Evolutionary conservation across 2,888 invertebrate species (phyloP).

Genomic region (Catocala sponsa): DNA sequence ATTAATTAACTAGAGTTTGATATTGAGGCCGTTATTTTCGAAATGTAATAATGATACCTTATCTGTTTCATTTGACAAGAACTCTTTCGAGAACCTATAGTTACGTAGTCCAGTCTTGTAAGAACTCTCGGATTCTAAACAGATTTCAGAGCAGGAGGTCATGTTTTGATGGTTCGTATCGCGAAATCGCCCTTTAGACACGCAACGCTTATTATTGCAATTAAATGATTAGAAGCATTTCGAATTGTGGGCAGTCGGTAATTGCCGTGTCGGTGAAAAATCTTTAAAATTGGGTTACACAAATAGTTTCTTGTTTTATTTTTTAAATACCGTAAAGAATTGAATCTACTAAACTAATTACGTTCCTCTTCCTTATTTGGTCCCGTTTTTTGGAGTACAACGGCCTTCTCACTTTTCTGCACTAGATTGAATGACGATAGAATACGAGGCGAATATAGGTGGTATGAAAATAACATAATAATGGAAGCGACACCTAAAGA

Average conservation of each 20-base stretch:
- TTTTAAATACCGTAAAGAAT: background rate
- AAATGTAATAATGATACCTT: constrained; percentile 59
- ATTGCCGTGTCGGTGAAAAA: constrained; percentile 39
- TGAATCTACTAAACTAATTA: too few species aligned
- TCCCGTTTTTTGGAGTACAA: too few species aligned
- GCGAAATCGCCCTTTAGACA: constrained; percentile 57
- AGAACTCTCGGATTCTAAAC: background rate
- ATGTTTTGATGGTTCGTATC: constrained; percentile 11
- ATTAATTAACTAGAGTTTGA: constrained; percentile 52
- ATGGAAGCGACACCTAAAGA: too few species aligned
- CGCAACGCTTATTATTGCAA: constrained; percentile 65
- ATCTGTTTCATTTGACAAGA: constrained; percentile 51
- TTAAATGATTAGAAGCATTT: constrained; percentile 59
- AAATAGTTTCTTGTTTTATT: constrained; percentile 14
- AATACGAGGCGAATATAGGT: too few species aligned
- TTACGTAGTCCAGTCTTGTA: constrained; percentile 16
- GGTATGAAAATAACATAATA: too few species aligned
- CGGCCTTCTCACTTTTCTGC: too few species aligned
- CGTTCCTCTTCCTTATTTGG: too few species aligned
- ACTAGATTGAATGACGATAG: too few species aligned
- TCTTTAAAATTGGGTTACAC: constrained; percentile 26
- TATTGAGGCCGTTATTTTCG: constrained; percentile 51
- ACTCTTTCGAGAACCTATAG: constrained; percentile 32
- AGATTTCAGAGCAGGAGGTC: background rate
- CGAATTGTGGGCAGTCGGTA: constrained; percentile 37